Evolutionary conservation across 2,888 invertebrate species (phyloP).

Genomic region (Spodoptera picta): DNA sequence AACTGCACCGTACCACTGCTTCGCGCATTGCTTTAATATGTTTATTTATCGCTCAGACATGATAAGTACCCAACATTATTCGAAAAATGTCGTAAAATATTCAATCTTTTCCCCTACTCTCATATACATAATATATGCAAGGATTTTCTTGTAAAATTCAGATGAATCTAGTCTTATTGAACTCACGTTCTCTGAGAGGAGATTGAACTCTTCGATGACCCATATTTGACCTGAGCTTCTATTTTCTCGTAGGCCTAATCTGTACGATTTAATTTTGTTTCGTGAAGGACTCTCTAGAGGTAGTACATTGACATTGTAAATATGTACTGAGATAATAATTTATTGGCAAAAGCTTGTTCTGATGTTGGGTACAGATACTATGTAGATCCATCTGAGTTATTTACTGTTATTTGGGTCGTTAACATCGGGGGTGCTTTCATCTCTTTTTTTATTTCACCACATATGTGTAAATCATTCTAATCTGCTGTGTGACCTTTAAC

Average conservation of each 20-base stretch:
- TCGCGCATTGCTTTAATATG: conserved; percentile 45
- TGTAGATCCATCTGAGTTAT: no score
- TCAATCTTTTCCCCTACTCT: conserved; percentile 10
- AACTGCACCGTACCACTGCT: conserved; percentile 37
- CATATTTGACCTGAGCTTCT: conserved; percentile 47
- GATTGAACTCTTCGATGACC: conserved; percentile 52
- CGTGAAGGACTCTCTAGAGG: conserved; percentile 20
- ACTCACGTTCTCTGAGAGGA: conserved; percentile 22
- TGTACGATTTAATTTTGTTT: conserved; percentile 31
- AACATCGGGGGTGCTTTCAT: no score
- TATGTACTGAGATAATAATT: conserved; percentile 10
- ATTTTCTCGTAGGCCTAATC: conserved; percentile 38
- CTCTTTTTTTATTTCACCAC: no score
- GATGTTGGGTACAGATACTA: conserved; percentile 1
- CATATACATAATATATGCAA: conserved; percentile 5
- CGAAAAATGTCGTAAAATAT: conserved; percentile 16
- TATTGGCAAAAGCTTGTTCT: conserved; percentile 13
- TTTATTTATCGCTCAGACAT: conserved; percentile 48
- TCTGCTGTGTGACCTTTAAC: background rate
- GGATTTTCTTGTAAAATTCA: conserved; percentile 5
- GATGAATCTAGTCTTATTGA: conserved; percentile 34
- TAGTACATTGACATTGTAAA: conserved; percentile 36
- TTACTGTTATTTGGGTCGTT: no score
- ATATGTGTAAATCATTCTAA: background rate
- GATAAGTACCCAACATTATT: conserved; percentile 20